Evolutionary conservation across 2,797 vertebrate species (phyloP).

Genomic region (Falco peregrinus): DNA sequence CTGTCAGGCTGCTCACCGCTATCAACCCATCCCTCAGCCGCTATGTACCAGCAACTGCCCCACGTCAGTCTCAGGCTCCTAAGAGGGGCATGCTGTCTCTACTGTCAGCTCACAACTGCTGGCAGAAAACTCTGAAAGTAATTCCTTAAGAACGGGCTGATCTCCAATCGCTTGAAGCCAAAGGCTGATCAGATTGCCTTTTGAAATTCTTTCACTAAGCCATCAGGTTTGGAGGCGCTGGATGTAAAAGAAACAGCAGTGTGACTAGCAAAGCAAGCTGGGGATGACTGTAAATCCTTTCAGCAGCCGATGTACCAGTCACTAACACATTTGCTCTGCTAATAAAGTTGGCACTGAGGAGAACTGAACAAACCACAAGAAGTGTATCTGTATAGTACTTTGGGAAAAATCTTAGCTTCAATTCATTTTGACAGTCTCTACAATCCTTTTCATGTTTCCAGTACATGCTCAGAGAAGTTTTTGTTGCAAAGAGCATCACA

Average conservation of each 20-base stretch:
- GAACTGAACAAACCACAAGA: not conserved
- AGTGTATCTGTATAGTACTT: not conserved
- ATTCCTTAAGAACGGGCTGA: not conserved
- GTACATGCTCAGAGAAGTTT: not conserved
- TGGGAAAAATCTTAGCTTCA: not conserved
- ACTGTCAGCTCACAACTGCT: not conserved
- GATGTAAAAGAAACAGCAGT: not conserved
- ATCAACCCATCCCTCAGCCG: not conserved
- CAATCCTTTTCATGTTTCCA: not conserved
- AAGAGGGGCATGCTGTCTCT: not conserved
- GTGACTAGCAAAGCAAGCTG: not conserved
- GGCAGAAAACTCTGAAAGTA: not conserved
- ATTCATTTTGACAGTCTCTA: not conserved
- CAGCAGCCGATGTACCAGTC: not conserved
- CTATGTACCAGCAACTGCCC: not conserved
- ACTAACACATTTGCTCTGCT: not conserved
- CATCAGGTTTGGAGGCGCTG: not conserved
- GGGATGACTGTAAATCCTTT: not conserved
- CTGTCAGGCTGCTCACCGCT: not conserved
- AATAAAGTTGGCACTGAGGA: not conserved
- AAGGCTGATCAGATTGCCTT: not conserved
- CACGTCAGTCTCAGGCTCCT: not conserved
- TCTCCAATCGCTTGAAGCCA: not conserved
- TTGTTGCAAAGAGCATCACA: not conserved
- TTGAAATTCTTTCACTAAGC: not conserved